These are phyloP conservation scores for Rhabdornis inornatus DNA, from an alignment of 2,113 vertebrate genomes.

Conservation along the genomic window DNA sequence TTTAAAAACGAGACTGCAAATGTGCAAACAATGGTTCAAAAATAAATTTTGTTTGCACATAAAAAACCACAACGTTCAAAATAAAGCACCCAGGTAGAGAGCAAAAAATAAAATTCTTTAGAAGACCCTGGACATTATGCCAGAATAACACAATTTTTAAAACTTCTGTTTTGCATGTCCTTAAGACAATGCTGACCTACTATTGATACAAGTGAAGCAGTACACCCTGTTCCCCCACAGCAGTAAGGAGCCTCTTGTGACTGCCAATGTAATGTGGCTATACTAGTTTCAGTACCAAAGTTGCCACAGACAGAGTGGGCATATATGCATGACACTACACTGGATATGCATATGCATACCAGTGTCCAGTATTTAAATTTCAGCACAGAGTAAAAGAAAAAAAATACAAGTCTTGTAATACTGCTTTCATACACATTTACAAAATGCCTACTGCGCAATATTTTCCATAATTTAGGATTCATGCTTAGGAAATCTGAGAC, in stretches of 20 bases:
- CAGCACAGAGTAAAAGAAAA: neutral
- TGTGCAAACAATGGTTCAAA: neutral
- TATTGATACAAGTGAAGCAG: neutral
- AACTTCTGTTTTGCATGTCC: neutral
- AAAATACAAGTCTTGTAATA: neutral
- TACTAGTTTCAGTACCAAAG: neutral
- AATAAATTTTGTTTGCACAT: neutral
- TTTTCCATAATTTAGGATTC: neutral
- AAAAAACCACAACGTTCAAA: neutral
- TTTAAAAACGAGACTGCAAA: neutral
- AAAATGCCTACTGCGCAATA: neutral
- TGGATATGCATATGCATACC: rapidly evolving
- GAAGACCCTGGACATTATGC: neutral
- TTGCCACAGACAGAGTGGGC: neutral
- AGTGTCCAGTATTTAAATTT: neutral
- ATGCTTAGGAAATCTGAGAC: neutral
- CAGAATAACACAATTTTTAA: neutral
- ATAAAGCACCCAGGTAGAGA: neutral
- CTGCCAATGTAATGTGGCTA: neutral
- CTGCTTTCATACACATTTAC: neutral
- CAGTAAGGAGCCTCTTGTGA: neutral
- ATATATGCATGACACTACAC: rapidly evolving
- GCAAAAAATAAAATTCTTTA: neutral
- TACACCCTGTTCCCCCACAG: neutral
- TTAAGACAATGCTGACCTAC: neutral